Evolutionary conservation across 2,113 vertebrate species (phyloP).

Genomic region (Pimephales promelas): DNA sequence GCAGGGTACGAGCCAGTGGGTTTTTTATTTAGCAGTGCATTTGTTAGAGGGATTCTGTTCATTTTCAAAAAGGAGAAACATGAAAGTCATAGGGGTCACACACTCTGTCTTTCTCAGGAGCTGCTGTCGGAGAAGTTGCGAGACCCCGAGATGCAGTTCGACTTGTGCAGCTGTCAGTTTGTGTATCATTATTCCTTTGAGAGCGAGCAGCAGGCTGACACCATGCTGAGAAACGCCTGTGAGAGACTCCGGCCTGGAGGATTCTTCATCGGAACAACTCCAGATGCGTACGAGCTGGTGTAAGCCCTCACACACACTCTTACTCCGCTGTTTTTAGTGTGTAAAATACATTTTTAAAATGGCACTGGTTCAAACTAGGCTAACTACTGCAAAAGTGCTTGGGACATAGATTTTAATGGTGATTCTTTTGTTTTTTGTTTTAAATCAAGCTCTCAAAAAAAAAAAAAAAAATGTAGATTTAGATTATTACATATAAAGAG

Average conservation of each 20-base stretch:
- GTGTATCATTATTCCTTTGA: slow-evolving; percentile 98
- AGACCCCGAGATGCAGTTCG: slow-evolving; percentile 80
- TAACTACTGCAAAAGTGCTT: too few relatives aligned
- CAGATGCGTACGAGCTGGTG: slow-evolving; percentile 93
- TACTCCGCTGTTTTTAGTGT: too few relatives aligned
- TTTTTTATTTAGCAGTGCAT: background rate
- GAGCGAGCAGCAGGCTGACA: slow-evolving; percentile 87
- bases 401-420: too few relatives aligned
- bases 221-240: slow-evolving; percentile 95
- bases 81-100: background rate
- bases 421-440: too few relatives aligned
- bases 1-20: slow-evolving; percentile 78
- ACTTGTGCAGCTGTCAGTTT: slow-evolving; percentile 97
- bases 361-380: too few relatives aligned
- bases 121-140: slow-evolving; percentile 81
- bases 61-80: background rate
- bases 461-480: too few relatives aligned
- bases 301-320: slow-evolving; percentile 69
- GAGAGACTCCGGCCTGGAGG: slow-evolving; percentile 89
- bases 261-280: slow-evolving; percentile 97
- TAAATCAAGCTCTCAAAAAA: too few relatives aligned
- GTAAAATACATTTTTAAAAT: too few relatives aligned
- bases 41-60: background rate
- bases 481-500: too few relatives aligned
- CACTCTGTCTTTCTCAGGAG: slow-evolving; percentile 67